Percentiles rank a stretch among this genome's conserved stretches.
Conservation (phyloP, 92 coral and sea anemone species). For the Porites divaricata region DNA sequence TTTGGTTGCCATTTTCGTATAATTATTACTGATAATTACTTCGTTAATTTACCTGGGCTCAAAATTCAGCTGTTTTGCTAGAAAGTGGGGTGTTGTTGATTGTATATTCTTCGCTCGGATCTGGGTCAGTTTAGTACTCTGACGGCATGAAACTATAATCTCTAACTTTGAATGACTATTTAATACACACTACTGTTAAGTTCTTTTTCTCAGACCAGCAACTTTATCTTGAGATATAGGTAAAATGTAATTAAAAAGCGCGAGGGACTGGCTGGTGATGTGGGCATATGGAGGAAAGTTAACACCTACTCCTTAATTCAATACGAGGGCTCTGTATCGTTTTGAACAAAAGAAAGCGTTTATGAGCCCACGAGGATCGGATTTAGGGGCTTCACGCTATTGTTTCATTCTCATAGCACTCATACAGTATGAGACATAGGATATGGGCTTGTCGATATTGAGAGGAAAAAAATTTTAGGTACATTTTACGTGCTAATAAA, state of each 20-base stretch:
- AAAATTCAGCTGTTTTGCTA: conserved; percentile 5
- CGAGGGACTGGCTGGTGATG: background rate
- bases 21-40: conserved; percentile 25
- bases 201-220: background rate
- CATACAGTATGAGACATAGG: background rate
- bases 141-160: too few relatives aligned
- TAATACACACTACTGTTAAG: too few relatives aligned
- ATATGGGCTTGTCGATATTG: too few relatives aligned
- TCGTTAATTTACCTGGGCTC: background rate
- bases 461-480: too few relatives aligned
- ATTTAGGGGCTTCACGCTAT: background rate
- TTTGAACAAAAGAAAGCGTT: conserved; percentile 28
- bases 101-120: too few relatives aligned
- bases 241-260: conserved; percentile 4
- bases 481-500: too few relatives aligned
- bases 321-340: conserved; percentile 24
- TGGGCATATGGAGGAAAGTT: conserved; percentile 30
- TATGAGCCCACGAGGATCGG: conserved; percentile 28
- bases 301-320: conserved; percentile 23
- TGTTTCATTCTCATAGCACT: background rate
- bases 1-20: conserved; percentile 19
- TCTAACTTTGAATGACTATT: too few relatives aligned
- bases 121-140: too few relatives aligned
- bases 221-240: background rate
- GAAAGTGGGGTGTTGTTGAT: background rate